Evolutionary conservation across 1,140 invertebrate genomes (phyloP).

Genomic region (Phthorimaea operculella): DNA sequence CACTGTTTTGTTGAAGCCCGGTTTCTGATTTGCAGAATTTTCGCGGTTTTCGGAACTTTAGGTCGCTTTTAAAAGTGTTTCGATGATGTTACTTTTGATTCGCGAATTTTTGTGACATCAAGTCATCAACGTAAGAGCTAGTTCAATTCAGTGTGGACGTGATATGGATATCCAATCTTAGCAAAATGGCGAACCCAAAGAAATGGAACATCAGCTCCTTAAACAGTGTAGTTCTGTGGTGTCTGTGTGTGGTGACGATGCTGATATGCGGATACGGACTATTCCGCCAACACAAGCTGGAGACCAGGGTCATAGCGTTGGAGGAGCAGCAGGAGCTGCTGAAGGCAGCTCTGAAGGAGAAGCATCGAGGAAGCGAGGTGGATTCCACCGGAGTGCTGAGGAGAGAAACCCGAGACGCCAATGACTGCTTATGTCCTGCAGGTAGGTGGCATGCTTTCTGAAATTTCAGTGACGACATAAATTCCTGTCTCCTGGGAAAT

Average conservation of each 20-base stretch:
- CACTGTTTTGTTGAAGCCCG: too few species aligned
- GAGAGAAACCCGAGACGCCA: slow-evolving; percentile 38
- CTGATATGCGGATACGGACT: slow-evolving; percentile 40
- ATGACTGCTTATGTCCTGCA: slow-evolving; percentile 54
- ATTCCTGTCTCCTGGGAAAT: too few species aligned
- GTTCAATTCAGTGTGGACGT: neutral
- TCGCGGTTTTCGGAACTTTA: too few species aligned
- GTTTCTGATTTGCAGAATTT: too few species aligned
- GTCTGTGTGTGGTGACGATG: slow-evolving; percentile 45
- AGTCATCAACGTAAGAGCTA: too few species aligned
- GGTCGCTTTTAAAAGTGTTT: too few species aligned
- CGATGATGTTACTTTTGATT: too few species aligned
- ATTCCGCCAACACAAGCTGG: slow-evolving; percentile 42
- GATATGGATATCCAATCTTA: slow-evolving; percentile 12
- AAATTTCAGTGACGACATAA: neutral
- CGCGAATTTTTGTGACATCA: too few species aligned
- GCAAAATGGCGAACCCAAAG: slow-evolving; percentile 27
- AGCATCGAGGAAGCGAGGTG: slow-evolving; percentile 4
- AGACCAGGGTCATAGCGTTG: slow-evolving; percentile 39
- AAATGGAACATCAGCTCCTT: slow-evolving; percentile 28
- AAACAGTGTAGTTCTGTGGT: slow-evolving; percentile 50
- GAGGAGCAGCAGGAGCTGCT: slow-evolving; percentile 35
- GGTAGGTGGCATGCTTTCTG: slow-evolving; percentile 28
- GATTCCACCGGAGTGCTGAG: slow-evolving; percentile 12
- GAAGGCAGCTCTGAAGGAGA: slow-evolving; percentile 19